Percentiles rank a stretch among this genome's conserved stretches.
These are phyloP conservation scores for Bubo blakistoni DNA, from an alignment of 2,113 vertebrate species.

Conservation along the genomic window DNA sequence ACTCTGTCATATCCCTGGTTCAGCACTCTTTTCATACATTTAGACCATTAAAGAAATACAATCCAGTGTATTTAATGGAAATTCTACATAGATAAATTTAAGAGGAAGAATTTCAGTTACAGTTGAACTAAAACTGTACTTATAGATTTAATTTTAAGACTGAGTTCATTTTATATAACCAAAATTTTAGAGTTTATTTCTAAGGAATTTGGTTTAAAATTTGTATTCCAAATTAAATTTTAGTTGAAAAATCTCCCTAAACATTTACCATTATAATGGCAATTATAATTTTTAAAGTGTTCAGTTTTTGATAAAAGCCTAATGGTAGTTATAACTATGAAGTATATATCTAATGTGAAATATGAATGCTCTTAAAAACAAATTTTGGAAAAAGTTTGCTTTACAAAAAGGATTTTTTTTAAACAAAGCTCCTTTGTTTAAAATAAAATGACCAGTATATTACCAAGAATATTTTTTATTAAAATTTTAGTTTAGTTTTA, in stretches of 20 bases:
- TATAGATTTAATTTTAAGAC: background rate
- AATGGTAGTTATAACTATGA: background rate
- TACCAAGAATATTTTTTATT: background rate
- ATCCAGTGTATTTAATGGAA: background rate
- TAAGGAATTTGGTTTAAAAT: background rate
- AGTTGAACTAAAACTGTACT: background rate
- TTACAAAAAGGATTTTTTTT: background rate
- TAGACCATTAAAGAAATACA: background rate
- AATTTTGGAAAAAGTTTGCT: background rate
- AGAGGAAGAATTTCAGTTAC: background rate
- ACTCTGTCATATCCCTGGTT: background rate
- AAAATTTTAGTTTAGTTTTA: background rate
- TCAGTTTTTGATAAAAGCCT: background rate
- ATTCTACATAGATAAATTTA: background rate
- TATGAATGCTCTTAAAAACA: background rate
- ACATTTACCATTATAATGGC: background rate
- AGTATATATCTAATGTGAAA: background rate
- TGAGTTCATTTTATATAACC: background rate
- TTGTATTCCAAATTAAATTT: background rate
- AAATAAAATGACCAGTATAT: background rate
- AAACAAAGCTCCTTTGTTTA: background rate
- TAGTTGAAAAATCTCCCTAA: background rate
- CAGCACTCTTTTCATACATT: background rate
- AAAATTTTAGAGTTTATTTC: background rate
- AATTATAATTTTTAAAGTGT: background rate